phyloP scores from a whole-genome alignment of 2,797 vertebrate genomes.

The Propithecus deckenii region DNA sequence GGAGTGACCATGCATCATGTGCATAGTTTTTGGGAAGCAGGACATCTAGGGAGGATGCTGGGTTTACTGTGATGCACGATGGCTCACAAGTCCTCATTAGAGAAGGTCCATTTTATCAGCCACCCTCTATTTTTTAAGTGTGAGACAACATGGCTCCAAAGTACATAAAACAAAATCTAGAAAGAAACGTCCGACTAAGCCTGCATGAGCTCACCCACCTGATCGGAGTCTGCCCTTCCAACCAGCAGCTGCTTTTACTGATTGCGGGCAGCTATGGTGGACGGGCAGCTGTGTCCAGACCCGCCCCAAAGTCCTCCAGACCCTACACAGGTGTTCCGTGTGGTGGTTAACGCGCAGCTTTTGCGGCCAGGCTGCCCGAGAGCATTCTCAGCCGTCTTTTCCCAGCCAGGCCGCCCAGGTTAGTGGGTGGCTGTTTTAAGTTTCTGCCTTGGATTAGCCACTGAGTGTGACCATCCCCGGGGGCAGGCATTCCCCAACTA shows the following conservation, averaged over 20 bases:
- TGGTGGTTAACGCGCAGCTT: not conserved
- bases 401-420: not conserved
- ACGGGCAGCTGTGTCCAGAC: not conserved
- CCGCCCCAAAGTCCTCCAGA: not conserved
- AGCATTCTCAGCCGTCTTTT: not conserved
- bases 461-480: not conserved
- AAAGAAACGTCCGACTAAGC: not conserved
- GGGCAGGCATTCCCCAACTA: not conserved
- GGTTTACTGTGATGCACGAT: not conserved
- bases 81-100: not conserved
- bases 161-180: not conserved
- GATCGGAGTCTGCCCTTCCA: not conserved
- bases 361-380: not conserved
- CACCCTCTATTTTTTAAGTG: not conserved
- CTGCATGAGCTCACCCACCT: not conserved
- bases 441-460: not conserved
- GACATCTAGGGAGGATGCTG: not conserved
- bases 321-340: accelerated
- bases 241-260: not conserved
- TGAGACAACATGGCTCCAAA: not conserved
- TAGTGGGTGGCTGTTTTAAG: not conserved
- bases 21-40: not conserved
- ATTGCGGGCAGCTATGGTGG: not conserved
- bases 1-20: not conserved
- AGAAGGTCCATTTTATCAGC: not conserved